Evolutionary conservation across 2,113 vertebrate species (phyloP), one percentile per base, ranked within the genome.

Genomic region (Amblyopsis rosae): DNA sequence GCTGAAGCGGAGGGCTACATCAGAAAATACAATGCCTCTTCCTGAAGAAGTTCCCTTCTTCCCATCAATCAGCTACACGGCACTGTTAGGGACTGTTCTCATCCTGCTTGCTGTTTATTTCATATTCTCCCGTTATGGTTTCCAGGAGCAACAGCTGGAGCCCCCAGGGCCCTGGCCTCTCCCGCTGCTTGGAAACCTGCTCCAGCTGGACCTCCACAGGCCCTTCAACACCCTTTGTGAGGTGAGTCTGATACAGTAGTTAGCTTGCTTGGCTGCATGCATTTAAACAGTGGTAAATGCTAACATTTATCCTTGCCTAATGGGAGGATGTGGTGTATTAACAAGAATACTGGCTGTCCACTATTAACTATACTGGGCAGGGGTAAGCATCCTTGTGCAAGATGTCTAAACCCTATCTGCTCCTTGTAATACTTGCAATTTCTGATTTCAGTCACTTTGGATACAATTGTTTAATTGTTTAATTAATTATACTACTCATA

Each of bases 81-180:
- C 55, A 0, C 32, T 79, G 13, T 50, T 79, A 19, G 66, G 55
- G 47, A 49, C 48, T 33, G 10, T 67, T 16, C 48, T 82, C 33
- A 6, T 82, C 33, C 12, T 73, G 54, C 15, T 70, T 47, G n/a
- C 59, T 12, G 9, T 73, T 50, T 79, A 56, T 45, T 16, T 79
- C 1, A 12, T 77, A 16, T 72, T 55, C 6, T 50, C 64, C 32
- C 12, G 7, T 19, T 41, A 32, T 33, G 70, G 13, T 19, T 47
- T 65, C 64, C 67, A 77, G 59, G 68, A 74, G 57, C 62, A 72
- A 12, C 41, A 60, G 1, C 69, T 56, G n/a, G 76, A 85, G 19
- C 82, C 82, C 51, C 76, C 82, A 0, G 83, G 77, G 62, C 80
- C 74, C 32, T 81, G 76, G 67, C 72, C 83, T 9, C 57, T 80